Conservation (phyloP, 2,888 invertebrate genomes). For the Cabera pusaria region DNA sequence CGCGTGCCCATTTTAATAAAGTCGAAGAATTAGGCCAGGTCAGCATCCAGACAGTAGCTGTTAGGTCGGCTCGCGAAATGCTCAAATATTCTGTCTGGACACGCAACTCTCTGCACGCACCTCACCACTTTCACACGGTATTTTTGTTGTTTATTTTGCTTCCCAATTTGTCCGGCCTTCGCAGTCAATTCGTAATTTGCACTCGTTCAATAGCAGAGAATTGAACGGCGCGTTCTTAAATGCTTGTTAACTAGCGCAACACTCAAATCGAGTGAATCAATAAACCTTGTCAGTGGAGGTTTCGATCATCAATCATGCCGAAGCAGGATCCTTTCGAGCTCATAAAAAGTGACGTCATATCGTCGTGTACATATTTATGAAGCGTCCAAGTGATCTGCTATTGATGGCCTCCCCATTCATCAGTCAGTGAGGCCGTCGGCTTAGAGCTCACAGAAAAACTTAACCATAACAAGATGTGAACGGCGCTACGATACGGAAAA, state of each 20-base stretch:
- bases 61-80: slow-evolving; percentile 54
- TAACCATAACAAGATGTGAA: slow-evolving; percentile 42
- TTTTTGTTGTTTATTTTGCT: slow-evolving; percentile 21
- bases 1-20: slow-evolving; percentile 59
- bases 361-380: slow-evolving; percentile 79
- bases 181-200: slow-evolving; percentile 4
- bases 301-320: slow-evolving; percentile 56
- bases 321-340: slow-evolving; percentile 50
- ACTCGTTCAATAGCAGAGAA: slow-evolving; percentile 7
- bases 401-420: slow-evolving; percentile 71
- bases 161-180: slow-evolving; percentile 10
- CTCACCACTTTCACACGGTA: slow-evolving; percentile 44
- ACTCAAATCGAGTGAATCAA: slow-evolving; percentile 63
- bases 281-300: slow-evolving; percentile 53
- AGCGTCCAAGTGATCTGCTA: slow-evolving; percentile 70
- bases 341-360: slow-evolving; percentile 72
- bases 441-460: slow-evolving; percentile 44
- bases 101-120: slow-evolving; percentile 51
- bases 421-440: slow-evolving; percentile 50
- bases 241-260: slow-evolving; percentile 47
- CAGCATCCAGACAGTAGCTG: slow-evolving; percentile 72
- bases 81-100: slow-evolving; percentile 49
- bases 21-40: slow-evolving; percentile 42
- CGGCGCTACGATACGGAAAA: slow-evolving; percentile 36
- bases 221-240: slow-evolving; percentile 23